These are phyloP conservation scores for Sus scrofa DNA, from an alignment of 2,113 vertebrate genomes.

Conservation along the genomic window T2T-Sscrofa CM000813.6:10874501-10875000, in stretches of 20 bases:
- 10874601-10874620: accelerated
- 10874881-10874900: neutral
- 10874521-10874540: neutral
- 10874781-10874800: neutral
- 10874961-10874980: neutral
- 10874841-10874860: neutral
- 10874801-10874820: neutral
- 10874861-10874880: neutral
- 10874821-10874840: neutral
- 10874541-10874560: accelerated
- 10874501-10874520: neutral
- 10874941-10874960: neutral
- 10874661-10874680: neutral
- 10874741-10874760: no score
- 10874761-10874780: no score
- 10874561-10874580: neutral
- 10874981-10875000: neutral
- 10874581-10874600: neutral
- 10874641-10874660: neutral
- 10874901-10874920: neutral
- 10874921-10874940: accelerated
- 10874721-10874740: neutral
- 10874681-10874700: neutral
- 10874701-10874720: neutral
- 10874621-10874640: neutral